A percentile compares a stretch with the other conserved stretches of the same genome.
phyloP scores from a whole-genome alignment of 2,888 invertebrate species.

The Pinctada fucata region DNA sequence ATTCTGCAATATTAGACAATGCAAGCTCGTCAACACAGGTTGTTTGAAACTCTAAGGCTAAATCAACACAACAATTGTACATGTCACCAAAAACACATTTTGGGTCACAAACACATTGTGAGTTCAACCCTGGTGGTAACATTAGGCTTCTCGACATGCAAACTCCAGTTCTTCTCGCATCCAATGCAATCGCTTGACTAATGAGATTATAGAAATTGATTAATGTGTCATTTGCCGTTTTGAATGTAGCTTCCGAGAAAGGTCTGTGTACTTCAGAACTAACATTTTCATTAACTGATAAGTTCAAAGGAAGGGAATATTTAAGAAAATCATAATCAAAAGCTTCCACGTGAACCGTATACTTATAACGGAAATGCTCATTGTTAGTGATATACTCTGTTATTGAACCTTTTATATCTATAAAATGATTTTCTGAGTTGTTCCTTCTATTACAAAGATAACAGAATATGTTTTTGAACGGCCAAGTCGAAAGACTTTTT shows the following conservation, averaged over 20 bases:
- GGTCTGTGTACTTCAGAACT: not conserved
- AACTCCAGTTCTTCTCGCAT: not conserved
- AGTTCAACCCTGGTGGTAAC: not conserved
- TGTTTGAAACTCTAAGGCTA: not conserved
- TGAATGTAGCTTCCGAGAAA: not conserved
- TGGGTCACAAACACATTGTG: not conserved
- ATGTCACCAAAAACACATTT: not conserved
- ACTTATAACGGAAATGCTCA: not conserved
- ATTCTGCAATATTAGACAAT: not conserved
- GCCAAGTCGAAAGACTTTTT: not conserved
- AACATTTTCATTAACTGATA: not conserved
- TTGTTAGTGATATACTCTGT: not conserved
- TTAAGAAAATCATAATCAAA: too few relatives aligned
- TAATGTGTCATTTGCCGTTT: not conserved
- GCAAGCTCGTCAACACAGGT: not conserved
- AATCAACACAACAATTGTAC: not conserved
- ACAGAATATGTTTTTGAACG: constrained; percentile 9
- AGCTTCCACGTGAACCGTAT: too few relatives aligned
- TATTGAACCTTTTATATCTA: not conserved
- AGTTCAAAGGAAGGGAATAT: too few relatives aligned
- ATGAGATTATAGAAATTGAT: not conserved
- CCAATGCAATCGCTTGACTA: not conserved
- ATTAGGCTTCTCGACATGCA: not conserved
- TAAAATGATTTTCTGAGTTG: not conserved
- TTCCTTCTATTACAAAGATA: constrained; percentile 5